A percentile compares a stretch with the other conserved stretches of the same genome.
Conservation (phyloP, 2,797 vertebrate species). For the Mus minutoides region DNA sequence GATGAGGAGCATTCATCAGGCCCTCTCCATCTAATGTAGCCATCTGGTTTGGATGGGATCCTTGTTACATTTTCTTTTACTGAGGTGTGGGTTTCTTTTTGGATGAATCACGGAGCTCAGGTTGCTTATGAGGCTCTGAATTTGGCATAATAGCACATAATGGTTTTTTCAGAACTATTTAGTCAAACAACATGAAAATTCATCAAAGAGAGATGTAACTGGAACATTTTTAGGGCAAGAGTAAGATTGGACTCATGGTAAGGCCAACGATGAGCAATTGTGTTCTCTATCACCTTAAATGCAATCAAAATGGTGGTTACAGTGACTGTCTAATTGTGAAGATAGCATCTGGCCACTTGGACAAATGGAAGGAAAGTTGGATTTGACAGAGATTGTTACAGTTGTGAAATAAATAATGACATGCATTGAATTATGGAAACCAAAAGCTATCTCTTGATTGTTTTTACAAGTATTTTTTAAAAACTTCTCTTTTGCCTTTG, state of each 20-base stretch:
- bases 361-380: slow-evolving; percentile 43
- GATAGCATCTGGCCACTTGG: slow-evolving; percentile 62
- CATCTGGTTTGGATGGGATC: slow-evolving; percentile 76
- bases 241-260: slow-evolving; percentile 71
- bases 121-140: slow-evolving; percentile 82
- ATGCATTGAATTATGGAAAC: slow-evolving; percentile 18
- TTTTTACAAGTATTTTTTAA: slow-evolving; percentile 38
- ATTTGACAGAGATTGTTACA: slow-evolving; percentile 50
- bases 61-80: slow-evolving; percentile 73
- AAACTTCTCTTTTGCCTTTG: neutral
- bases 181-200: slow-evolving; percentile 85
- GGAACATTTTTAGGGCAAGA: slow-evolving; percentile 82
- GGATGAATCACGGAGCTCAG: slow-evolving; percentile 85
- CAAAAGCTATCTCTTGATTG: neutral
- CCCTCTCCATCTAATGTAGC: slow-evolving; percentile 58
- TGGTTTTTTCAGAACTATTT: slow-evolving; percentile 84
- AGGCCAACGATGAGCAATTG: slow-evolving; percentile 69
- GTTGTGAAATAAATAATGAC: slow-evolving; percentile 61
- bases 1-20: slow-evolving; percentile 42
- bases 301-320: slow-evolving; percentile 75
- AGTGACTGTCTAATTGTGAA: slow-evolving; percentile 72
- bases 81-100: slow-evolving; percentile 81
- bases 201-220: slow-evolving; percentile 81
- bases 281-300: slow-evolving; percentile 77
- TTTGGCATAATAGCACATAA: slow-evolving; percentile 85